phyloP scores from a whole-genome alignment of 2,888 invertebrate species.

The Lissonota sp. region DNA sequence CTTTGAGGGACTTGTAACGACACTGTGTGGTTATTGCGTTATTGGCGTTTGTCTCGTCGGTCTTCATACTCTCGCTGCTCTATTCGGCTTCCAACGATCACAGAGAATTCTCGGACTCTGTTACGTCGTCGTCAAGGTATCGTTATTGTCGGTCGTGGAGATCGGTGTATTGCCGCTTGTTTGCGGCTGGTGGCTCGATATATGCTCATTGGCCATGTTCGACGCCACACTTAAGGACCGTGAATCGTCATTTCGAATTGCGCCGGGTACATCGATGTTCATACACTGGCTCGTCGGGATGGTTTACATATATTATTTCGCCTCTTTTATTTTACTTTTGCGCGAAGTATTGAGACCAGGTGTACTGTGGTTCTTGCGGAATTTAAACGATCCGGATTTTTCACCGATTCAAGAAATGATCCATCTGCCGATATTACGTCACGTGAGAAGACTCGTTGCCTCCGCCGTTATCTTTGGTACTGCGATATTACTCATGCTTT shows the following conservation, averaged over 20 bases:
- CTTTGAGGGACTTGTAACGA: conserved; percentile 96
- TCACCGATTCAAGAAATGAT: conserved; percentile 99
- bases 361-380: conserved; percentile 98
- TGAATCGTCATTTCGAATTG: conserved; percentile 93
- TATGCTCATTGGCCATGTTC: conserved; percentile 97
- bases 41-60: conserved; percentile 93
- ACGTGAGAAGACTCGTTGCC: conserved; percentile 94
- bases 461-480: conserved; percentile 98
- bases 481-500: conserved; percentile 97
- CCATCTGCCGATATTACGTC: conserved; percentile 95
- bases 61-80: conserved; percentile 92
- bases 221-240: conserved; percentile 95
- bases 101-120: conserved; percentile 95
- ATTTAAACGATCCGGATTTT: conserved; percentile 99
- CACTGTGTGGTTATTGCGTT: conserved; percentile 96
- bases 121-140: conserved; percentile 96
- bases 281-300: conserved; percentile 99
- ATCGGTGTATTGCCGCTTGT: conserved; percentile 98
- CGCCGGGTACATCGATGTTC: conserved; percentile 98
- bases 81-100: conserved; percentile 92
- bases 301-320: conserved; percentile 99
- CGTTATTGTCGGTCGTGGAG: conserved; percentile 97
- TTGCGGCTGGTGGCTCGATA: conserved; percentile 99
- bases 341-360: conserved; percentile 98
- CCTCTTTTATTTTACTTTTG: conserved; percentile 96